Conservation (phyloP, 2,888 invertebrate species). For the Erebia epiphron region DNA sequence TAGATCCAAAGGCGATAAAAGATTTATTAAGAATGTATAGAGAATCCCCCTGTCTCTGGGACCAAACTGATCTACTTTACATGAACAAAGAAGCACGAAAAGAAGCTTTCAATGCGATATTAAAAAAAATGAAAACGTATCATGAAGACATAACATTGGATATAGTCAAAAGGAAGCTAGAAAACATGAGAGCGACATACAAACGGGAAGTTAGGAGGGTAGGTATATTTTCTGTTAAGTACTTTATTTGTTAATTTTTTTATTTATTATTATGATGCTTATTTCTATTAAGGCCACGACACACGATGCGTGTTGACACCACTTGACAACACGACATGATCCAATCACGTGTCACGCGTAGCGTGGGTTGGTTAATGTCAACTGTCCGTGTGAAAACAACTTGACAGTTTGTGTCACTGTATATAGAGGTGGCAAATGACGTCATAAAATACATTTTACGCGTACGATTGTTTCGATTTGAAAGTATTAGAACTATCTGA, state of each 20-base stretch:
- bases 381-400: background rate
- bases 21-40: constrained; percentile 42
- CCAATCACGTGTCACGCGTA: no score
- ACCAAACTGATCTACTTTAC: constrained; percentile 40
- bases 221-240: background rate
- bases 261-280: background rate
- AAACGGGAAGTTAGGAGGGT: constrained; percentile 44
- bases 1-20: constrained; percentile 36
- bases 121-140: constrained; percentile 42
- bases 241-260: background rate
- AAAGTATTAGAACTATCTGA: background rate
- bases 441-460: background rate
- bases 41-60: constrained; percentile 44
- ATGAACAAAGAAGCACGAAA: constrained; percentile 37
- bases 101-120: constrained; percentile 40
- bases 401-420: background rate
- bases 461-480: background rate
- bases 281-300: no score
- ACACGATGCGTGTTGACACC: no score
- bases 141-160: constrained; percentile 37
- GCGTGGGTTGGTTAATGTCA: background rate
- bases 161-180: constrained; percentile 43
- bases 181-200: constrained; percentile 42
- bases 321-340: no score
- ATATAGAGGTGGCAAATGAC: background rate